Evolutionary conservation across 2,797 vertebrate species (phyloP).

Genomic region (Loris lydekkerianus): DNA sequence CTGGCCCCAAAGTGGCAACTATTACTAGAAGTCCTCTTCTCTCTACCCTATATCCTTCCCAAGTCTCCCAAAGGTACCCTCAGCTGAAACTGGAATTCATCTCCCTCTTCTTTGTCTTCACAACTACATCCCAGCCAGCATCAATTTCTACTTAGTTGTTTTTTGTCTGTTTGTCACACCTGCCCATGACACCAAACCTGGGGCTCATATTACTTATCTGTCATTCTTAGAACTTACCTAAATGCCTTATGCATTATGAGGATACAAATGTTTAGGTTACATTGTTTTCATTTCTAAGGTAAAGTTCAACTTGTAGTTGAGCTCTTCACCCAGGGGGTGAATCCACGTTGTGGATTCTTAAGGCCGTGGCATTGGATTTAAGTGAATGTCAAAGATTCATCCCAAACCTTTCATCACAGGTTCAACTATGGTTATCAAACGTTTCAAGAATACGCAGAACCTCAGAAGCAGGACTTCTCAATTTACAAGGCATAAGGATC

Average conservation of each 20-base stretch:
- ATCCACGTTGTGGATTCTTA: neutral
- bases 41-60: neutral
- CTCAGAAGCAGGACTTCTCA: neutral
- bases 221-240: neutral
- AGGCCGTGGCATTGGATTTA: neutral
- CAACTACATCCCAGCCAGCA: neutral
- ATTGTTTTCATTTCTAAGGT: too few relatives aligned
- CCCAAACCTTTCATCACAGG: neutral
- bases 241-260: neutral
- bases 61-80: neutral
- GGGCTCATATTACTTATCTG: neutral
- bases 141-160: neutral
- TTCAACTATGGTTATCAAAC: neutral
- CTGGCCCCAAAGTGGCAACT: neutral
- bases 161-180: neutral
- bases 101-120: neutral
- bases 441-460: neutral
- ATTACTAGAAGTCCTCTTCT: neutral
- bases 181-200: neutral
- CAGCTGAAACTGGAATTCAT: neutral
- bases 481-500: neutral
- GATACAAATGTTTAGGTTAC: too few relatives aligned
- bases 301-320: too few relatives aligned
- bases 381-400: neutral
- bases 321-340: too few relatives aligned